A percentile compares a stretch with the other conserved stretches of the same genome.
Conservation (phyloP, 2,797 vertebrate species). For the Falco naumanni region DNA sequence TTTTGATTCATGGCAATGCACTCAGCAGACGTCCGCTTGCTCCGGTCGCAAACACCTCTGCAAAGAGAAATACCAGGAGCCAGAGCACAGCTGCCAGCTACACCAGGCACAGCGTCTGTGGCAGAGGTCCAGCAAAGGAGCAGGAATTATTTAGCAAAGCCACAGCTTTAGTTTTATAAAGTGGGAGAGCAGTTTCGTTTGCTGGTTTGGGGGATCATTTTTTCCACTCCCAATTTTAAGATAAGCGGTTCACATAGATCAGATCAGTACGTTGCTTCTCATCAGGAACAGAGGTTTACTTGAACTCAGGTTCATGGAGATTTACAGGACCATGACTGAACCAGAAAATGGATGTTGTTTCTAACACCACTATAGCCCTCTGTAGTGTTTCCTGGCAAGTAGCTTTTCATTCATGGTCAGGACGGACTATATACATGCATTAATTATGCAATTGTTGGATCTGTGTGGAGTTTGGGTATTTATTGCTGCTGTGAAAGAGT, state of each 20-base stretch:
- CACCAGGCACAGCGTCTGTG: accelerated
- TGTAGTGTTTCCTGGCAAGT: background rate
- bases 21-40: accelerated
- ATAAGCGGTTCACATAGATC: accelerated
- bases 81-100: accelerated
- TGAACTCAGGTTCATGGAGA: accelerated
- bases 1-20: background rate
- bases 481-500: background rate
- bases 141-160: background rate
- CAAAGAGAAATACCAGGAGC: accelerated
- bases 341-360: background rate
- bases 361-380: accelerated
- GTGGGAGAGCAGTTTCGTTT: background rate
- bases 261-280: background rate
- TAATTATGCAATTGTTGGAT: background rate
- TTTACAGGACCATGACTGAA: background rate
- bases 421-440: background rate
- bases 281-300: background rate
- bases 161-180: background rate
- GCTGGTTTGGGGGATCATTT: accelerated
- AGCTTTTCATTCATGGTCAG: background rate
- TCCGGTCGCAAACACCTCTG: background rate
- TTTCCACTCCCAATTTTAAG: background rate
- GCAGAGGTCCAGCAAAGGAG: background rate
- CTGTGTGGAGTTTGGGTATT: background rate